Conservation (phyloP, 2,797 vertebrate species). For the Falco berigora region DNA sequence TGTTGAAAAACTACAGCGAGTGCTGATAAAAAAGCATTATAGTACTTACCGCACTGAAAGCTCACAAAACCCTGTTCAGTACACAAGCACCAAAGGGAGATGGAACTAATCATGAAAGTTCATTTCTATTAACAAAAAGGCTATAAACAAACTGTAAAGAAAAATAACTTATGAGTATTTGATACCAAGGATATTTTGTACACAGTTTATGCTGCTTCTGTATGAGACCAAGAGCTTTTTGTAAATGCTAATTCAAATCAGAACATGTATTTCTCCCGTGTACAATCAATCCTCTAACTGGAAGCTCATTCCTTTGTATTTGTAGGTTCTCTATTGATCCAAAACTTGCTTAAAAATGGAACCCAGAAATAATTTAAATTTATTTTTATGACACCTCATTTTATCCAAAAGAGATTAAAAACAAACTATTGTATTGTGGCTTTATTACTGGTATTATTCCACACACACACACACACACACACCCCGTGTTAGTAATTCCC, state of each 20-base stretch:
- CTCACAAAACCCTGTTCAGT: slow-evolving; percentile 19
- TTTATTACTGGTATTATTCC: neutral
- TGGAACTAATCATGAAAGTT: slow-evolving; percentile 21
- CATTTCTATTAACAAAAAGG: slow-evolving; percentile 31
- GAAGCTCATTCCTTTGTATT: neutral
- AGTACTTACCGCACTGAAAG: slow-evolving; percentile 44
- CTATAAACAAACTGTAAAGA: neutral
- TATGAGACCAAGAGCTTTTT: neutral
- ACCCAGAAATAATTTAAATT: neutral
- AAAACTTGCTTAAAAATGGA: neutral
- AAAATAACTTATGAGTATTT: slow-evolving; percentile 8
- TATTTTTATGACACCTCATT: neutral
- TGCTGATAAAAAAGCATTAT: neutral
- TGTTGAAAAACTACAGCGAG: neutral
- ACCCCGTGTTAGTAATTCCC: neutral
- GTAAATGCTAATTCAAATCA: neutral
- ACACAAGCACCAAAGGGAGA: slow-evolving; percentile 37
- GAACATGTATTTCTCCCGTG: neutral
- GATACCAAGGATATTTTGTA: neutral
- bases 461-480: neutral
- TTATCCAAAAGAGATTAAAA: neutral
- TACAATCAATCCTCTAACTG: neutral
- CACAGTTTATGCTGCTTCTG: neutral
- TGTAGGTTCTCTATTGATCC: neutral
- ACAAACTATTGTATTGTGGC: neutral